Percentiles rank a stretch among this genome's conserved stretches.
Evolutionary conservation across 2,797 vertebrate genomes (phyloP).

Genomic region (Platalea minor): DNA sequence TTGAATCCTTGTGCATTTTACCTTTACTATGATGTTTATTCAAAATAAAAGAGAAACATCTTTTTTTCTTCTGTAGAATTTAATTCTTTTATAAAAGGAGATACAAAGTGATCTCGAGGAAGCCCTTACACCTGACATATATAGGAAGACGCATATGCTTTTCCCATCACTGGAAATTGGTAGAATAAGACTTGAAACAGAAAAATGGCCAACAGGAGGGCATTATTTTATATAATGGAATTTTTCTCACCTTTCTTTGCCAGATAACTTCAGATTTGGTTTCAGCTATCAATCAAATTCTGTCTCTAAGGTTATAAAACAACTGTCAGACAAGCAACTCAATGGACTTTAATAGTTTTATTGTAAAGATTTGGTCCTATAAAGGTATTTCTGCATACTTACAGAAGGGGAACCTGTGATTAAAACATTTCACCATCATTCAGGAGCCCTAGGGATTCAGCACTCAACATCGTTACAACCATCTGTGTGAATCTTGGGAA

Average conservation of each 20-base stretch:
- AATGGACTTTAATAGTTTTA: neutral
- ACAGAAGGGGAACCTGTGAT: neutral
- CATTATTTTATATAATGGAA: neutral
- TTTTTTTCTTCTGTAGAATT: constrained; percentile 42
- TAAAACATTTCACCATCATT: neutral
- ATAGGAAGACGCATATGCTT: neutral
- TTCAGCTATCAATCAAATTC: constrained; percentile 10
- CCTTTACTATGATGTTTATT: constrained; percentile 49
- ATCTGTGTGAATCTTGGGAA: neutral
- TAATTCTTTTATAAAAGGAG: constrained; percentile 28
- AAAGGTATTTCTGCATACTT: neutral
- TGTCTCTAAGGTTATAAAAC: neutral
- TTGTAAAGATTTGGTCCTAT: neutral
- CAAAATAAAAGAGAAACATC: constrained; percentile 1
- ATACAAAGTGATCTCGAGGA: neutral
- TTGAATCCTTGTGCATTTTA: constrained; percentile 51
- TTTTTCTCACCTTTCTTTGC: neutral
- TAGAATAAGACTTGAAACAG: neutral
- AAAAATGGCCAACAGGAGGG: neutral
- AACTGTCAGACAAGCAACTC: neutral
- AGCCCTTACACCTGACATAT: neutral
- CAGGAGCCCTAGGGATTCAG: neutral
- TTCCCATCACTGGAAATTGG: constrained; percentile 4
- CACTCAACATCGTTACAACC: neutral
- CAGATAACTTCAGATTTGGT: neutral